A percentile compares a stretch with the other conserved stretches of the same genome.
Evolutionary conservation across 2,888 invertebrate genomes (phyloP).

Genomic region (Ectemnius lituratus): DNA sequence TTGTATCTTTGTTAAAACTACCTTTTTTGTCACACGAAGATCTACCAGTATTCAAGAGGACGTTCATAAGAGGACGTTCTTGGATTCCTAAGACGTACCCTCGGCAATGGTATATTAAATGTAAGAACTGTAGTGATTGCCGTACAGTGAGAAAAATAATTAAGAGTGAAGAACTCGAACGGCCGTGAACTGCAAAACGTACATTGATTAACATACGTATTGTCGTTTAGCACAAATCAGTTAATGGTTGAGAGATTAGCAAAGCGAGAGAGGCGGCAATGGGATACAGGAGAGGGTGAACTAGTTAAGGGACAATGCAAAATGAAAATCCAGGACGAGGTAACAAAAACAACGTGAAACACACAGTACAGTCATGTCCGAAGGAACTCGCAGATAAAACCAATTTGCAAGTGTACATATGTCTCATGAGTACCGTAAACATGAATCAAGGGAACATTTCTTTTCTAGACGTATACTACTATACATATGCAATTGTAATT

Average conservation of each 20-base stretch:
- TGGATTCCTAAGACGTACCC: constrained; percentile 21
- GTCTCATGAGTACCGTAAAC: constrained; percentile 18
- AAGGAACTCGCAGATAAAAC: constrained; percentile 26
- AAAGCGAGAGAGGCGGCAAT: constrained; percentile 8
- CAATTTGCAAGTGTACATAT: constrained; percentile 40
- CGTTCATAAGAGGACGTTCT: constrained; percentile 42
- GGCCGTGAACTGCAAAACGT: constrained; percentile 60
- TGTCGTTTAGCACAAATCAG: constrained; percentile 73
- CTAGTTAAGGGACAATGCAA: constrained; percentile 10
- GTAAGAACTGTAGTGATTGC: constrained; percentile 15
- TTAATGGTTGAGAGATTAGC: constrained; percentile 36
- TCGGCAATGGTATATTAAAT: constrained; percentile 3
- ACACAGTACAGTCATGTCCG: constrained; percentile 60
- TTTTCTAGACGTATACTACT: constrained; percentile 46
- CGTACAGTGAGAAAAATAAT: constrained; percentile 25
- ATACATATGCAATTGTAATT: constrained; percentile 53
- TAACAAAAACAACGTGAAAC: constrained; percentile 17
- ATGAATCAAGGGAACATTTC: constrained; percentile 52
- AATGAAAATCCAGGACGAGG: constrained; percentile 32
- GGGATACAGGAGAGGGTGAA: constrained; percentile 8
- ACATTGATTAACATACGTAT: constrained; percentile 61
- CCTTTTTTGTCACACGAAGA: constrained; percentile 62
- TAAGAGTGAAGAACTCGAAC: constrained; percentile 20
- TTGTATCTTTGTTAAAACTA: constrained; percentile 76
- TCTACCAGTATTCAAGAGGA: constrained; percentile 73